phyloP scores from a whole-genome alignment of 1,140 invertebrate genomes.

The Meloidogyne hapla region DNA sequence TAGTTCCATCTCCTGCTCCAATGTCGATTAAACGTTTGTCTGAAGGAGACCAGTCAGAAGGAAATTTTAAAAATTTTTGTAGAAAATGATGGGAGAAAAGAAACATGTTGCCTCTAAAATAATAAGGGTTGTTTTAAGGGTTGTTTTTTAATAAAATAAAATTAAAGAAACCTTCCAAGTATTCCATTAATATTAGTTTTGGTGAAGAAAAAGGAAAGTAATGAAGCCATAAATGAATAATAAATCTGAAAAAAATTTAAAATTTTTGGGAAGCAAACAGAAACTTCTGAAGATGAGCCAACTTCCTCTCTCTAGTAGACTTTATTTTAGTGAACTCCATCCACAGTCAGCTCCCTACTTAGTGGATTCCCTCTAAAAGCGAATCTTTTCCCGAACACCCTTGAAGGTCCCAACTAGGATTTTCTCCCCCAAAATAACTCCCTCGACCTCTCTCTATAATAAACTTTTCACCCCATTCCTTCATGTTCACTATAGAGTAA shows the following conservation, averaged over 20 bases:
- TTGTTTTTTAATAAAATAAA: background rate
- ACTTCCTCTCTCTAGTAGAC: too few species aligned
- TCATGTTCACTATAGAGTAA: too few species aligned
- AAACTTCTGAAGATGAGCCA: too few species aligned
- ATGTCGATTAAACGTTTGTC: slow-evolving; percentile 74
- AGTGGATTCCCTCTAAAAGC: too few species aligned
- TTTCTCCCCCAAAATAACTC: too few species aligned
- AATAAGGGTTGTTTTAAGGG: too few species aligned
- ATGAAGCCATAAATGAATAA: slow-evolving; percentile 72
- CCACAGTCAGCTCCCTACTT: too few species aligned
- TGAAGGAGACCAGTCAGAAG: slow-evolving; percentile 48
- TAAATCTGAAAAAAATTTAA: slow-evolving; percentile 70
- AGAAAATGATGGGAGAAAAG: slow-evolving; percentile 80
- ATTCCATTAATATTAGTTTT: slow-evolving; percentile 81
- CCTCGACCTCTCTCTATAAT: too few species aligned
- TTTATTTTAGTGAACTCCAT: too few species aligned
- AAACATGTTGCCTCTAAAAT: slow-evolving; percentile 80
- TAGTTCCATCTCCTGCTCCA: slow-evolving; percentile 85
- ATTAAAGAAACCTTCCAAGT: slow-evolving; percentile 69
- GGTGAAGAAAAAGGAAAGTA: slow-evolving; percentile 77
- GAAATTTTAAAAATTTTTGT: slow-evolving; percentile 69
- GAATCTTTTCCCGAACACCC: too few species aligned
- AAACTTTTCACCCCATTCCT: too few species aligned
- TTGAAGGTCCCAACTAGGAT: too few species aligned
- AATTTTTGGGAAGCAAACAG: slow-evolving; percentile 58